Conservation (phyloP, 2,113 vertebrate species). For the Ceuthmochares aereus region DNA sequence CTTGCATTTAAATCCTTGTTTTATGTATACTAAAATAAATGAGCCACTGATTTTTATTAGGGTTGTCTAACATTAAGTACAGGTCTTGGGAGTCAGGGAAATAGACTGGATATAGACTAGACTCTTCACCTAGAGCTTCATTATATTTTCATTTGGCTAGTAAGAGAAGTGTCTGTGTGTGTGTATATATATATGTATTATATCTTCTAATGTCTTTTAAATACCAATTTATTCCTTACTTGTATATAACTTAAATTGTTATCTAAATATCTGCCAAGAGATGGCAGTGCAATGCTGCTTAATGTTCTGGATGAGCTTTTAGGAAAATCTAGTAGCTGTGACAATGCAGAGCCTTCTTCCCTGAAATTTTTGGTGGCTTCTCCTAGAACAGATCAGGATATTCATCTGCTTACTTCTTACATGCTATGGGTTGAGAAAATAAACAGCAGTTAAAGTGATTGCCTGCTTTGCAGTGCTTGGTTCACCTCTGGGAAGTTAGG, state of each 20-base stretch:
- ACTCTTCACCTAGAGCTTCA: background rate
- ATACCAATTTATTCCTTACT: background rate
- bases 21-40: background rate
- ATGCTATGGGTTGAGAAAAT: background rate
- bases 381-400: background rate
- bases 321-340: background rate
- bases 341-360: background rate
- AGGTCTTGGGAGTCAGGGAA: background rate
- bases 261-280: slow-evolving; percentile 43
- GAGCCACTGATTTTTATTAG: background rate
- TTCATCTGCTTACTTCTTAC: background rate
- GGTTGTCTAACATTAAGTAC: background rate
- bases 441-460: background rate
- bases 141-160: background rate
- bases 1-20: background rate
- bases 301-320: background rate
- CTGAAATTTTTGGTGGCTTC: background rate
- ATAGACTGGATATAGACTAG: too few species aligned
- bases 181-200: background rate
- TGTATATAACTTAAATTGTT: background rate
- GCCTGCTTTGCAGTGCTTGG: background rate
- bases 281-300: slow-evolving; percentile 64
- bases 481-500: background rate
- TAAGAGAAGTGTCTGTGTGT: rapidly evolving
- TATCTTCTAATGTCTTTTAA: background rate